phyloP scores from a whole-genome alignment of 2,113 vertebrate species.

The Hippocampus guttulatus region DNA sequence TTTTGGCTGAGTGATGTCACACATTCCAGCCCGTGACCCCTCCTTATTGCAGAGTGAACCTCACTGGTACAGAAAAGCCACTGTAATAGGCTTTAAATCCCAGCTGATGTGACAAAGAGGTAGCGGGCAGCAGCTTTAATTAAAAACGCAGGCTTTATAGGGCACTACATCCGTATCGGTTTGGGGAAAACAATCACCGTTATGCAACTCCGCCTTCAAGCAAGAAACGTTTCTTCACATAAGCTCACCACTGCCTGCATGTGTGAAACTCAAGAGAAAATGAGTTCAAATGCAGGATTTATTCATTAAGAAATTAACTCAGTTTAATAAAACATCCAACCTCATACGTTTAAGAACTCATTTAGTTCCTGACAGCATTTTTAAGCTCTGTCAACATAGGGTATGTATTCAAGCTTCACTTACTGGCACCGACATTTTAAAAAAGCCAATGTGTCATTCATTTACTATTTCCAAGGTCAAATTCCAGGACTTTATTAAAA shows the following conservation, averaged over 20 bases:
- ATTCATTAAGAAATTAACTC: not conserved
- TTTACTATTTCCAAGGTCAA: too few species aligned
- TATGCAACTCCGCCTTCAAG: not conserved
- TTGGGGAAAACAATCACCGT: conserved; percentile 6
- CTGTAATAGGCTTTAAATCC: not conserved
- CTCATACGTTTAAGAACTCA: too few species aligned
- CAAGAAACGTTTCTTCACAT: not conserved
- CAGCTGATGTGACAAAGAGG: conserved; percentile 17
- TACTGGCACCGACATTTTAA: too few species aligned
- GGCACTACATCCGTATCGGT: not conserved
- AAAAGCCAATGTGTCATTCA: too few species aligned
- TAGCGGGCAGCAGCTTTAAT: conserved; percentile 12
- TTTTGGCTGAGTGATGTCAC: conserved; percentile 38
- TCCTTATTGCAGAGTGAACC: conserved; percentile 18
- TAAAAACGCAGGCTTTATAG: conserved; percentile 32
- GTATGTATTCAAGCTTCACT: not conserved
- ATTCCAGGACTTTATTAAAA: too few species aligned
- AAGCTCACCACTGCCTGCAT: not conserved
- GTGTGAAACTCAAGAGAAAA: not conserved
- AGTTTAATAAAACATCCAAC: not conserved
- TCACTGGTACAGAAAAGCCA: conserved; percentile 25
- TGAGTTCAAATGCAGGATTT: not conserved
- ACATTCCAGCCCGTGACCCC: conserved; percentile 42
- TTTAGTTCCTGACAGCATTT: not conserved
- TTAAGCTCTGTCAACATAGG: not conserved